Percentiles rank a stretch among this genome's conserved stretches.
These are phyloP conservation scores for Hydrozoanthus tunicans DNA, from an alignment of 64 coral and sea anemone species.

Conservation along the genomic window DNA sequence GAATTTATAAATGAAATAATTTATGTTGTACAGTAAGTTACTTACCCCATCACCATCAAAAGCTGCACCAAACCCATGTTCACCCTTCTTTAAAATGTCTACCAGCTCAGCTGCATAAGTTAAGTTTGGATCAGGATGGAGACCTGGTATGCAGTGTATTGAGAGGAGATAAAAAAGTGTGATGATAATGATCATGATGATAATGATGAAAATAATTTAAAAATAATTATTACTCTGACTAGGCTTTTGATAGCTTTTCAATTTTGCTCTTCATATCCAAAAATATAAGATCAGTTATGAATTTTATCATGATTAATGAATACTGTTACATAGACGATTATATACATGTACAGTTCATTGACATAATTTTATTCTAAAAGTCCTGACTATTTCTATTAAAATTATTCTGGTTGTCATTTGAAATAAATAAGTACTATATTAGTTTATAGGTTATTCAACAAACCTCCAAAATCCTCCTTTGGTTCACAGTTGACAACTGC, in stretches of 20 bases:
- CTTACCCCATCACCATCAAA: slow-evolving; percentile 98
- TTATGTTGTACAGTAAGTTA: not conserved
- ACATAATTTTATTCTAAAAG: too few species aligned
- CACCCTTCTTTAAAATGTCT: slow-evolving; percentile 80
- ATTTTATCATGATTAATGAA: not conserved
- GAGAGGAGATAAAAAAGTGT: too few species aligned
- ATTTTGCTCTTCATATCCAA: too few species aligned
- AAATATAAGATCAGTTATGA: too few species aligned
- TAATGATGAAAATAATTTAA: not conserved
- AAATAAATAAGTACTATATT: not conserved
- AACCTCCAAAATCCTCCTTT: slow-evolving; percentile 99
- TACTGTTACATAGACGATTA: not conserved
- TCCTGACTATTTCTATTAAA: too few species aligned
- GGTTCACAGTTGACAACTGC: slow-evolving; percentile 78
- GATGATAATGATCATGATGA: too few species aligned
- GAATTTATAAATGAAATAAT: not conserved
- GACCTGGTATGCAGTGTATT: slow-evolving; percentile 29
- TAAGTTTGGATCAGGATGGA: slow-evolving; percentile 94
- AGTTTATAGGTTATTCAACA: not conserved
- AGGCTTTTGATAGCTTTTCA: too few species aligned
- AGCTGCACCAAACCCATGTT: slow-evolving; percentile 89
- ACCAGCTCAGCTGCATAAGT: slow-evolving; percentile 93
- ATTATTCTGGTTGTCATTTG: too few species aligned
- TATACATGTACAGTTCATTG: not conserved
- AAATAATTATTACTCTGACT: too few species aligned